phyloP scores from a whole-genome alignment of 2,888 invertebrate genomes.

The Sarcophaga caerulescens region DNA sequence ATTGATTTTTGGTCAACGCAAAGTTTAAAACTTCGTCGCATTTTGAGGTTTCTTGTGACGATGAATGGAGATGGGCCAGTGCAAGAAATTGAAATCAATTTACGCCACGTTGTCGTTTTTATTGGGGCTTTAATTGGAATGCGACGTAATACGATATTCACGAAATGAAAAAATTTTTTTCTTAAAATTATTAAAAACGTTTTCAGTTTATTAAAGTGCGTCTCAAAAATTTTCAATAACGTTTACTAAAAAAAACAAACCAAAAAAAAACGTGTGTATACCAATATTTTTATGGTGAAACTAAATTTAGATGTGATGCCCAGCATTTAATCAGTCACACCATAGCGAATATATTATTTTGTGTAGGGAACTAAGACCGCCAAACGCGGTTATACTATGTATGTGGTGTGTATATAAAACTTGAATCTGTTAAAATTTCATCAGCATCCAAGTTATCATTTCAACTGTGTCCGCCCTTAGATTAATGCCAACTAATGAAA shows the following conservation, averaged over 20 bases:
- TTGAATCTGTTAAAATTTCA: no score
- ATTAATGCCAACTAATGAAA: no score
- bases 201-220: neutral
- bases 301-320: no score
- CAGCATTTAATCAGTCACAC: no score
- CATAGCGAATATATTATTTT: no score
- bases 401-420: no score
- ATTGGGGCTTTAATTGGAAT: conserved; percentile 45
- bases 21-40: conserved; percentile 3
- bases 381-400: no score
- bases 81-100: conserved; percentile 68
- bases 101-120: conserved; percentile 63
- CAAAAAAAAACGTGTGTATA: neutral
- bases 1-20: conserved; percentile 63
- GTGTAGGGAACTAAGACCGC: no score
- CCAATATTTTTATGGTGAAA: neutral
- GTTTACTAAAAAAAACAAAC: neutral
- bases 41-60: conserved; percentile 9
- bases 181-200: neutral
- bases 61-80: neutral
- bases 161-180: neutral
- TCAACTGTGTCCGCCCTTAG: no score
- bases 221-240: neutral
- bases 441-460: no score
- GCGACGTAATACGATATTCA: conserved; percentile 57